Evolutionary conservation across 2,113 vertebrate genomes (phyloP), one percentile per base, ranked within the genome.

Genomic region (Rallus limicola): DNA sequence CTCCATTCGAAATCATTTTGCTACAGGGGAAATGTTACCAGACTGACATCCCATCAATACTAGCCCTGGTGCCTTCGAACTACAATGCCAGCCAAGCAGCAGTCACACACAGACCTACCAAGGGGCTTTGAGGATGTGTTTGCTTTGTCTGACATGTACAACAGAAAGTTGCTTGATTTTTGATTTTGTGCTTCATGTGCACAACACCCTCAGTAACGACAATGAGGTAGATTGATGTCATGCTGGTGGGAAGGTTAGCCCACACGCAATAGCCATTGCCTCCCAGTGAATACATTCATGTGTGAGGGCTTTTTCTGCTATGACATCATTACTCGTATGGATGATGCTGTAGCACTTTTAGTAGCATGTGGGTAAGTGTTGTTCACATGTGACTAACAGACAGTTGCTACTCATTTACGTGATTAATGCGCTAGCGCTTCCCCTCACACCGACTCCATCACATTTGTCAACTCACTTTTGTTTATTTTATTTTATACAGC

Each of bases 401-500:
- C 33, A 83, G 34, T 78, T 84, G 77, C 68, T 79, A 86, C 92
- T 81, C 52, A 48, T 79, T 90, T 82, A 71, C 34, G n/a, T 1
- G 12, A 90, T 58, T 72, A 83, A 70, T 2, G 0, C 29, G 77
- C 58, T 91, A 80, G 68, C 88, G 67, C 64, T 71, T 40, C 48
- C n/a, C 85, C 74, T 38, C 34, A 18, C 38, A 40, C 48, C 91
- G 77, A 92, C 84, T 82, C 74, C 67, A 16, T 55, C 71, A 42
- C 68, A 59, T 70, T 71, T 83, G 53, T 34, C 83, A 78, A 71
- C 60, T 71, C 5, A 13, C 34, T 83, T 90, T 92, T 88, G 82
- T 88, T 94, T 88, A 52, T 70, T 80, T 84, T 62, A 74, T 82
- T 91, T 91, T 78, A 84, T 78, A 83, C 64, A 68, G 65, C 83